Evolutionary conservation across 2,888 invertebrate genomes (phyloP).

Genomic region (Tenthredo amoena): DNA sequence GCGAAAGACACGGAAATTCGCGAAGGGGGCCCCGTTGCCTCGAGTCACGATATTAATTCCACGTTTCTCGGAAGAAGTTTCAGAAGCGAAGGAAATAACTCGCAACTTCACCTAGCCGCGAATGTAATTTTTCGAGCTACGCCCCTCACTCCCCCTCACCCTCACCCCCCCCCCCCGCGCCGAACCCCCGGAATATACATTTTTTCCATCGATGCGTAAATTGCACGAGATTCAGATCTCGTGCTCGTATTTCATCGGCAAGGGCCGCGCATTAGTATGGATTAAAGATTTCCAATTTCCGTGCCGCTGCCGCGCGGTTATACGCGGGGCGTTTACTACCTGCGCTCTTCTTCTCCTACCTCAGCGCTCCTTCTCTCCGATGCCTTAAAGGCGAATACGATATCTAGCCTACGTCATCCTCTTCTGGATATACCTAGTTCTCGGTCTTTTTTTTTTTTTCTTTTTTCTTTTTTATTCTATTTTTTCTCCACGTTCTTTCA

Average conservation of each 20-base stretch:
- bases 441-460: too few species aligned
- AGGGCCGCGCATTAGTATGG: conserved; percentile 42
- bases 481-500: neutral
- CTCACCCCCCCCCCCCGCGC: neutral
- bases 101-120: neutral
- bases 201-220: conserved; percentile 29
- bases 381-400: conserved; percentile 31
- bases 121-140: neutral
- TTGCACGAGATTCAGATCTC: conserved; percentile 8
- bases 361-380: neutral
- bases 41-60: conserved; percentile 18
- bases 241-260: conserved; percentile 41
- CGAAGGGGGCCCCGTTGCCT: neutral
- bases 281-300: conserved; percentile 49
- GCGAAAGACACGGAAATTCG: neutral
- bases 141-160: neutral
- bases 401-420: conserved; percentile 38
- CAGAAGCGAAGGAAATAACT: neutral
- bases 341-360: neutral
- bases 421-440: neutral
- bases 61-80: neutral
- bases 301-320: conserved; percentile 18
- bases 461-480: neutral
- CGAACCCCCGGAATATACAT: neutral
- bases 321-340: conserved; percentile 25